A percentile compares a stretch with the other conserved stretches of the same genome.
Evolutionary conservation across 2,113 vertebrate genomes (phyloP).

Genomic region (Euleptes europaea): DNA sequence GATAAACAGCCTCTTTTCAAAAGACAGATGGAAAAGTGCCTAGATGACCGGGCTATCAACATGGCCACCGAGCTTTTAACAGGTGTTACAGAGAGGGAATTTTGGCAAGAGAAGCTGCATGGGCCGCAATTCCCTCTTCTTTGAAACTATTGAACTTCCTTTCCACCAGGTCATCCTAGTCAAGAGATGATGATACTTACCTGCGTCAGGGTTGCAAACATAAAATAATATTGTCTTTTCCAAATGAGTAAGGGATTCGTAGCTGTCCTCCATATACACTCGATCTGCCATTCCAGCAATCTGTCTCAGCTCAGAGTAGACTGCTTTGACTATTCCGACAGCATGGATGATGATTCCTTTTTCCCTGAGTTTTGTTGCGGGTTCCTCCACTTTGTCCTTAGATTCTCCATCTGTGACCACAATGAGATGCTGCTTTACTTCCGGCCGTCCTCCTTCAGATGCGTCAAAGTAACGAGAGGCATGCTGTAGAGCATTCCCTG

Average conservation of each 20-base stretch:
- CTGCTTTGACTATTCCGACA: conserved; percentile 76
- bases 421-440: conserved; percentile 76
- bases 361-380: conserved; percentile 75
- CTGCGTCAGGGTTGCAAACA: conserved; percentile 72
- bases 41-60: not conserved
- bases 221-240: conserved; percentile 76
- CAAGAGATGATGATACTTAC: conserved; percentile 64
- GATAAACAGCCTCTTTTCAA: not conserved
- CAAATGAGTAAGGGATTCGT: conserved; percentile 74
- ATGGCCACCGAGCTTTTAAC: not conserved
- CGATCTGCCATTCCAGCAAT: conserved; percentile 73
- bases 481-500: conserved; percentile 72
- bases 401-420: conserved; percentile 83
- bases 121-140: not conserved
- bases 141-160: not conserved
- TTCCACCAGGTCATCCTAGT: not conserved
- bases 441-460: conserved; percentile 71
- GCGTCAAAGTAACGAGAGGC: conserved; percentile 75
- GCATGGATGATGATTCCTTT: conserved; percentile 78
- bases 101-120: not conserved
- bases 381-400: conserved; percentile 70
- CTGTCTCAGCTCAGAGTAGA: conserved; percentile 77
- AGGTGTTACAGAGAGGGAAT: not conserved
- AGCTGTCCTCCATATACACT: conserved; percentile 71
- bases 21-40: not conserved